A percentile compares a stretch with the other conserved stretches of the same genome.
These are phyloP conservation scores for Clistopyga incitator DNA, from an alignment of 2,888 invertebrate species.

Conservation along the genomic window DNA sequence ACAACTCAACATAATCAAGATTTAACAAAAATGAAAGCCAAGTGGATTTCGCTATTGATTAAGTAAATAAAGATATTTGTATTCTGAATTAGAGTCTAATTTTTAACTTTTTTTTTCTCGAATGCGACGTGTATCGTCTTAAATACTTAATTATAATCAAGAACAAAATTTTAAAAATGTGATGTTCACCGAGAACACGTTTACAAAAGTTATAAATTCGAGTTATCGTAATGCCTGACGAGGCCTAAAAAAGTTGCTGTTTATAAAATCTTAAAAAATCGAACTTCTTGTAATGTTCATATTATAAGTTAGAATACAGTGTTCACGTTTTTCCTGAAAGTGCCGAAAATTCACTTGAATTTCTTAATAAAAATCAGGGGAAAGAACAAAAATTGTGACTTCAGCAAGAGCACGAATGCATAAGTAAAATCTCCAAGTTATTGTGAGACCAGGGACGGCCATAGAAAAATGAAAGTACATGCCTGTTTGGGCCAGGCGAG, in stretches of 20 bases:
- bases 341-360: neutral
- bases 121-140: no score
- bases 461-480: constrained; percentile 76
- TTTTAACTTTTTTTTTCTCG: no score
- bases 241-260: no score
- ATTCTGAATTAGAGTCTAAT: no score
- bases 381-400: neutral
- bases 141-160: no score
- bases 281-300: neutral
- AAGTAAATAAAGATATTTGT: neutral
- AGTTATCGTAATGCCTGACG: no score
- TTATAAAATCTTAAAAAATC: no score
- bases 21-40: neutral
- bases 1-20: neutral
- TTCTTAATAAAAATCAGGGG: constrained; percentile 8
- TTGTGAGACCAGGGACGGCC: constrained; percentile 43
- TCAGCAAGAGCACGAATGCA: neutral
- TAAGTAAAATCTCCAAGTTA: constrained; percentile 33
- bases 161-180: no score
- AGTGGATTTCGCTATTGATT: neutral
- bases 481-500: constrained; percentile 3
- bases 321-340: neutral
- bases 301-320: neutral
- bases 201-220: no score
- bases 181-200: no score